These are phyloP conservation scores for Microchrysa polita DNA, from an alignment of 2,888 invertebrate species.

Conservation along the genomic window DNA sequence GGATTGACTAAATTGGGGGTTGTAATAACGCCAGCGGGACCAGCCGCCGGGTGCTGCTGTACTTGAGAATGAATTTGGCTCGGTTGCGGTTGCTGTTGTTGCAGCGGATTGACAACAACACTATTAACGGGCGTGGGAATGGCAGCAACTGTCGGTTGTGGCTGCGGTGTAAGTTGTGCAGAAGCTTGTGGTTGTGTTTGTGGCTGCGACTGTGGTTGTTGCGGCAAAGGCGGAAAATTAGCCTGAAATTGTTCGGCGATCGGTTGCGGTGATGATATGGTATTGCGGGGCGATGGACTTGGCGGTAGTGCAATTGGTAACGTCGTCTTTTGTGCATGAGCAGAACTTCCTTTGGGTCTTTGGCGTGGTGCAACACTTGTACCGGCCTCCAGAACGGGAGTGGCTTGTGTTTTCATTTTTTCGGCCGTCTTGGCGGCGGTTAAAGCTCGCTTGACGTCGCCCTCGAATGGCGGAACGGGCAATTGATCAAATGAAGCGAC, in stretches of 20 bases:
- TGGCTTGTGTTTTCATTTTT: constrained; percentile 64
- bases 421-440: constrained; percentile 56
- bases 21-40: neutral
- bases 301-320: constrained; percentile 68
- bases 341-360: constrained; percentile 75
- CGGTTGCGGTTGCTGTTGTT: constrained; percentile 26
- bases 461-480: constrained; percentile 73
- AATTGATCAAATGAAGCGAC: constrained; percentile 73
- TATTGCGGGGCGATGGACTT: constrained; percentile 66
- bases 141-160: constrained; percentile 43
- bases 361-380: constrained; percentile 86
- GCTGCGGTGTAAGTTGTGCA: constrained; percentile 51
- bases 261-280: constrained; percentile 63
- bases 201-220: constrained; percentile 52
- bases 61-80: constrained; percentile 43
- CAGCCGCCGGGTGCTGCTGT: neutral
- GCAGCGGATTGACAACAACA: constrained; percentile 39
- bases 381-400: constrained; percentile 69
- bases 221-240: constrained; percentile 60
- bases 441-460: constrained; percentile 70
- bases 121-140: constrained; percentile 49
- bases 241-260: constrained; percentile 63
- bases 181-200: constrained; percentile 52
- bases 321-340: constrained; percentile 62
- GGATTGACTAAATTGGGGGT: constrained; percentile 35